Conservation (phyloP, 2,113 vertebrate genomes). For the Zosterops pallidus region DNA sequence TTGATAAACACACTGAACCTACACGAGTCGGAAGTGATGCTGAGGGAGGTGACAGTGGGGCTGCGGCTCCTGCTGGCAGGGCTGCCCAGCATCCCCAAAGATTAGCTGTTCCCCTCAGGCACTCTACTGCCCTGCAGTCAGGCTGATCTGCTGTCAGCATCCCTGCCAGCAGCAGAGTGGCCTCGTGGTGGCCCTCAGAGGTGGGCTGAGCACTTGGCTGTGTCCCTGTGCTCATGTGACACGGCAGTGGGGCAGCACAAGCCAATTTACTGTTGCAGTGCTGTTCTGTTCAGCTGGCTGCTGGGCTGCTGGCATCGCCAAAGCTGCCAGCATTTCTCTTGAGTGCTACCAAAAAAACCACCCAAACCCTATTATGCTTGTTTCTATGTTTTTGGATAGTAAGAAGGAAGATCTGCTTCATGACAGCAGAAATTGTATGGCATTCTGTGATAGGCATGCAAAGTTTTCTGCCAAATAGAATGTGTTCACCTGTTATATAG, state of each 20-base stretch:
- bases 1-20: not conserved
- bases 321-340: not conserved
- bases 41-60: not conserved
- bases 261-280: rapidly evolving
- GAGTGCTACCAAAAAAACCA: not conserved
- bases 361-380: not conserved
- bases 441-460: not conserved
- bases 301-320: not conserved
- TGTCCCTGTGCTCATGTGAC: not conserved
- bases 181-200: not conserved
- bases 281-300: not conserved
- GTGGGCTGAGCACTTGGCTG: not conserved
- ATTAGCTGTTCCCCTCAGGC: not conserved
- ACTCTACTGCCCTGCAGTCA: rapidly evolving
- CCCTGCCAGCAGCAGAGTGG: not conserved
- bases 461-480: not conserved
- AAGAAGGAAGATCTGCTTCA: not conserved
- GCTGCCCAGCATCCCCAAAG: rapidly evolving
- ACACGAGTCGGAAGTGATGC: rapidly evolving
- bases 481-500: not conserved
- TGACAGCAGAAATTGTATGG: not conserved
- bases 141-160: not conserved
- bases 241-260: rapidly evolving
- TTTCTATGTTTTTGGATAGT: not conserved
- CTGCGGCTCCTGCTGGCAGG: not conserved